These are phyloP conservation scores for Stenodera caucasica DNA, from an alignment of 2,888 invertebrate species.

Conservation along the genomic window DNA sequence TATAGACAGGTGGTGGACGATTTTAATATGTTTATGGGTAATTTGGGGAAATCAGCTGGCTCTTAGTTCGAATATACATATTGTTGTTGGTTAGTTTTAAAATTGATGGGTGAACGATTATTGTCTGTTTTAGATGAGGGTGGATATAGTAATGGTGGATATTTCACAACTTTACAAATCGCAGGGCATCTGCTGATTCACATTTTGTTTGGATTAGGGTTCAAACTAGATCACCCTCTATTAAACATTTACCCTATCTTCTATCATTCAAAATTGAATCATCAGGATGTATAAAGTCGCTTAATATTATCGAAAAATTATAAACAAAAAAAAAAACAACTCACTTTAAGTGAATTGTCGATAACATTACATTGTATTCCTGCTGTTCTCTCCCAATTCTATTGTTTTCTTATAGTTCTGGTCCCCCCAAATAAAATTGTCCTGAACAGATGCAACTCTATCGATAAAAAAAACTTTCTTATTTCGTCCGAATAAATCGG, in stretches of 20 bases:
- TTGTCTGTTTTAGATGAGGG: conserved; percentile 20
- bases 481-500: not conserved
- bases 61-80: conserved; percentile 1
- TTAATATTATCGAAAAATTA: not conserved
- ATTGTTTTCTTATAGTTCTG: not conserved
- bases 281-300: not conserved
- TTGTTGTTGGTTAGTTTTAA: conserved; percentile 18
- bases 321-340: not conserved
- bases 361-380: not conserved
- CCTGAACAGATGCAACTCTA: not conserved
- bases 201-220: conserved; percentile 29
- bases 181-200: conserved; percentile 44
- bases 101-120: conserved; percentile 26
- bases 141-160: conserved; percentile 23
- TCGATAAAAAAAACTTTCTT: not conserved
- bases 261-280: conserved; percentile 1
- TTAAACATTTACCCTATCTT: conserved; percentile 4
- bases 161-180: conserved; percentile 32
- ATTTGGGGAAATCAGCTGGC: conserved; percentile 25
- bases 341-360: not conserved
- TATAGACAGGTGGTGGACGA: conserved; percentile 17
- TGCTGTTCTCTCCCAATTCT: not conserved
- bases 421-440: not conserved
- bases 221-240: conserved; percentile 6
- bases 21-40: conserved; percentile 9